These are phyloP conservation scores for Zaprionus taronus DNA, from an alignment of 1,140 invertebrate species.

Conservation along the genomic window DNA sequence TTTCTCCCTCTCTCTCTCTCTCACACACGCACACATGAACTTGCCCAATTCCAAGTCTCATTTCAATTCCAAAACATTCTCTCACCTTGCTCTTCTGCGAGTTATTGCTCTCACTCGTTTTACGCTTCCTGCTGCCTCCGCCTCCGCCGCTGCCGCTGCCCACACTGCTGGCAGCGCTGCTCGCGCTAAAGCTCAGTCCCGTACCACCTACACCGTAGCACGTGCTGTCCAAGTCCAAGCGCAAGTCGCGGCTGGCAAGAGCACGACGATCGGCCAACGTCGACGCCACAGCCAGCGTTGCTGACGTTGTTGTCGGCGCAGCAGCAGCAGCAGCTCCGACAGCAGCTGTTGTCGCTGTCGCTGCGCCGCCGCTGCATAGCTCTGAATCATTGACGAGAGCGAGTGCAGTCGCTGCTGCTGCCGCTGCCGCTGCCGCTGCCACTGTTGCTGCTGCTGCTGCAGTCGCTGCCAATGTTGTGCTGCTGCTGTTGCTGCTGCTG, in stretches of 20 bases:
- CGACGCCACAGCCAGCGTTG: constrained; percentile 64
- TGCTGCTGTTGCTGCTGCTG: not conserved
- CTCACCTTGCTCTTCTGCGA: constrained; percentile 82
- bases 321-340: constrained; percentile 11
- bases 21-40: not conserved
- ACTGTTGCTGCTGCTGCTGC: not conserved
- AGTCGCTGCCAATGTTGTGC: not conserved
- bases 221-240: constrained; percentile 76
- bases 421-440: not conserved
- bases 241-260: constrained; percentile 68
- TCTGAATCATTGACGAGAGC: not conserved
- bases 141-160: constrained; percentile 60
- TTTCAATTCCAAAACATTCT: constrained; percentile 18
- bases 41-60: constrained; percentile 12
- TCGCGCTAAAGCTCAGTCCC: constrained; percentile 59
- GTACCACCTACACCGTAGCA: constrained; percentile 75
- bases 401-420: constrained; percentile 40
- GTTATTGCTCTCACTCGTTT: constrained; percentile 85
- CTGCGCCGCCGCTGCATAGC: not conserved
- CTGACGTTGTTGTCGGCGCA: constrained; percentile 55
- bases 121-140: constrained; percentile 82
- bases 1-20: constrained; percentile 1
- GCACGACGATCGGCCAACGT: constrained; percentile 69
- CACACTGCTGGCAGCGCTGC: constrained; percentile 47
- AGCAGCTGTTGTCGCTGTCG: not conserved